Conservation (phyloP, 2,797 vertebrate species). For the Sebastes minor region DNA sequence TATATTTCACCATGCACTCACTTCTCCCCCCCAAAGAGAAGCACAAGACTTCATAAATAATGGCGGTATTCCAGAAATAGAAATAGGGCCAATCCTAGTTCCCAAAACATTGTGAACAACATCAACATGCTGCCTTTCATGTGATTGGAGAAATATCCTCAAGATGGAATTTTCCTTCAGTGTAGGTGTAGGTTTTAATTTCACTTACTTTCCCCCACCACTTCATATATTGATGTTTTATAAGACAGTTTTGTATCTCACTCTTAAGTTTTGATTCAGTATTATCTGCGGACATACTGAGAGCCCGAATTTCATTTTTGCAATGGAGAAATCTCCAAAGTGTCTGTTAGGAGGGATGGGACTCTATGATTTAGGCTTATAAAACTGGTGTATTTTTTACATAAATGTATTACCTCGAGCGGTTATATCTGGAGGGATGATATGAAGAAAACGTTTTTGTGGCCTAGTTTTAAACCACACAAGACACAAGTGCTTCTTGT, state of each 20-base stretch:
- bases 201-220: background rate
- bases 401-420: background rate
- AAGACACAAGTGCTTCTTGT: constrained; percentile 2
- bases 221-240: background rate
- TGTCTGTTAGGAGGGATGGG: background rate
- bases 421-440: background rate
- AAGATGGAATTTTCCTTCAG: constrained; percentile 7
- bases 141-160: constrained; percentile 16
- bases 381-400: background rate
- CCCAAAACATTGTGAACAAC: constrained; percentile 42
- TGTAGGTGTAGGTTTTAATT: constrained; percentile 6
- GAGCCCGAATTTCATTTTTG: background rate
- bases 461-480: constrained; percentile 4
- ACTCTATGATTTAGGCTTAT: constrained; percentile 1
- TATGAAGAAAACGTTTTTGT: background rate
- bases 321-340: background rate
- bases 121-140: constrained; percentile 44
- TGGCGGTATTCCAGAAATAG: constrained; percentile 62
- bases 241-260: background rate
- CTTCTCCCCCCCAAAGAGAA: constrained; percentile 50
- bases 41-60: constrained; percentile 62
- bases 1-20: constrained; percentile 29
- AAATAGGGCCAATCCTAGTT: constrained; percentile 45
- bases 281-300: background rate
- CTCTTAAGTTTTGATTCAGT: background rate